These are phyloP conservation scores for Acomys russatus DNA, from an alignment of 2,797 vertebrate genomes.

Conservation along the genomic window DNA sequence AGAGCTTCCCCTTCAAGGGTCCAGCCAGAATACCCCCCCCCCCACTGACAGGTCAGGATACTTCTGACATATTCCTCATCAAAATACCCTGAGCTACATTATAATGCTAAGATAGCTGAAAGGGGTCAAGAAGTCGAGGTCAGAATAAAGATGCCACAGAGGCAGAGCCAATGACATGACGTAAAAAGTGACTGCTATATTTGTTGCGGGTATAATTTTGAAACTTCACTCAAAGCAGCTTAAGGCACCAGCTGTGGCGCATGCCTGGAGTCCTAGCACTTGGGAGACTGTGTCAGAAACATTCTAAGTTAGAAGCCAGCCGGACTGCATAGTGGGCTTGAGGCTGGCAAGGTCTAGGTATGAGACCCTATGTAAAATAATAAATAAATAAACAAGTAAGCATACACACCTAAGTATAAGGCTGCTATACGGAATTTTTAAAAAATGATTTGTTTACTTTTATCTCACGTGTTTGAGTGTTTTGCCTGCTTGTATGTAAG, in stretches of 20 bases:
- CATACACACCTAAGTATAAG: neutral
- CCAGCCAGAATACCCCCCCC: neutral
- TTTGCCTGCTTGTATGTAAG: neutral
- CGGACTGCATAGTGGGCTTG: too few species aligned
- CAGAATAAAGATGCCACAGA: conserved; percentile 9
- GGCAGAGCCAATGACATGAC: neutral
- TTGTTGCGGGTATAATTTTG: neutral
- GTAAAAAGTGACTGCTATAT: neutral
- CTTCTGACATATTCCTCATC: neutral
- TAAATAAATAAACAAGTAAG: neutral
- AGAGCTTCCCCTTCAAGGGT: too few species aligned
- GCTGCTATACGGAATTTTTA: neutral
- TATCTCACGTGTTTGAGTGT: neutral
- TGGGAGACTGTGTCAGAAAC: neutral
- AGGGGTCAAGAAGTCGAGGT: neutral
- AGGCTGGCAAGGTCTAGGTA: neutral
- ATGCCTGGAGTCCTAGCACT: neutral
- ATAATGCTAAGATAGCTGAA: neutral
- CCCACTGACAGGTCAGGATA: neutral
- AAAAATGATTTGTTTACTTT: too few species aligned
- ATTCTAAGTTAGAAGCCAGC: neutral
- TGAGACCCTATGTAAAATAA: neutral
- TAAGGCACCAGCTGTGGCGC: neutral
- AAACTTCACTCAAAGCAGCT: neutral
- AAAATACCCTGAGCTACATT: neutral